phyloP scores from a whole-genome alignment of 1,140 invertebrate species.

The Orchestia grillus region DNA sequence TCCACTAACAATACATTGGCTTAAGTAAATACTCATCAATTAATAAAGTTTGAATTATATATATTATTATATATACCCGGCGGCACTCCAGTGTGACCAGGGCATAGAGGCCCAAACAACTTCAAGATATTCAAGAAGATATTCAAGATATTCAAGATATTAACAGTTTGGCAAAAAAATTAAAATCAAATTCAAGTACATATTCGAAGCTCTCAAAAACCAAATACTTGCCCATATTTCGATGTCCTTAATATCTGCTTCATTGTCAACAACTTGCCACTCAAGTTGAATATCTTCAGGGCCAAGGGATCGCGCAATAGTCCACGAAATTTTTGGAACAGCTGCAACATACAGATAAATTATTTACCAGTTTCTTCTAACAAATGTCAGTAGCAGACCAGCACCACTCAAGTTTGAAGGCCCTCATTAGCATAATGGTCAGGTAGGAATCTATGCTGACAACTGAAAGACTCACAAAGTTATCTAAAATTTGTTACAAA shows the following conservation, averaged over 20 bases:
- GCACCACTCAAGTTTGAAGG: neutral
- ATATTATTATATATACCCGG: too few relatives aligned
- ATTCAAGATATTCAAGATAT: too few relatives aligned
- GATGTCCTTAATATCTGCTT: conserved; percentile 11
- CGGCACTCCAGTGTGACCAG: too few relatives aligned
- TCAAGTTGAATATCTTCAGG: conserved; percentile 24
- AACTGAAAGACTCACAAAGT: neutral
- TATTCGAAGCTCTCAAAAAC: neutral
- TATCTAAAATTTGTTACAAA: neutral
- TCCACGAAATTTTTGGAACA: conserved; percentile 19
- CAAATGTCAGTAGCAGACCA: neutral
- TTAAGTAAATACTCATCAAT: neutral
- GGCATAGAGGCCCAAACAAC: too few relatives aligned
- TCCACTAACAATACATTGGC: neutral
- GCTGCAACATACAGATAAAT: neutral
- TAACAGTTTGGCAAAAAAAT: too few relatives aligned
- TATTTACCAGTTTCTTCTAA: neutral
- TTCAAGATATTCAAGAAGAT: too few relatives aligned
- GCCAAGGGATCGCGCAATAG: neutral
- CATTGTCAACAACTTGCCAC: conserved; percentile 12
- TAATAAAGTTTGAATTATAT: too few relatives aligned
- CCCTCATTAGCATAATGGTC: neutral
- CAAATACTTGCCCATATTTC: conserved; percentile 17
- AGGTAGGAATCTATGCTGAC: neutral
- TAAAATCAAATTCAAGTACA: too few relatives aligned